Base-by-base conservation (phyloP, 2,113 vertebrate genomes). In the Hiodon alosoides region DNA sequence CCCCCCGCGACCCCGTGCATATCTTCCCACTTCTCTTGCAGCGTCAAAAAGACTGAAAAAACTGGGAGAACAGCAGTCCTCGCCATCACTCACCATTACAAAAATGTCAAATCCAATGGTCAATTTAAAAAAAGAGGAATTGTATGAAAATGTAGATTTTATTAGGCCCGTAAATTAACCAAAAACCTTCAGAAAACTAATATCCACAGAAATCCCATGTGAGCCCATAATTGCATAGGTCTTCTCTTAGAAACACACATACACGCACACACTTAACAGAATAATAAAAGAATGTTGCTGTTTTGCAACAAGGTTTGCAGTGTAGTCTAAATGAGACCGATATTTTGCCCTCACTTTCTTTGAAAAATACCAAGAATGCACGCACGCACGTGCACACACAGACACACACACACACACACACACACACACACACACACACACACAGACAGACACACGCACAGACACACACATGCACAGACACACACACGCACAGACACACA, bases 171-270 rank as follows among this genome's bases (percentile, higher is more conserved):
- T 31, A 31, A 31, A 31, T 31, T 31, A 31, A 31, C 31, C 31
- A 31, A 31, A 31, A 31, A 31, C 31, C 31, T 31, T 31, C 31
- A 31, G 31, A 31, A 31, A 31, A 31, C 69, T 4, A 4, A 47
- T 75, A 70, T 79, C 69, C 11, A 13, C 86, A 88, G 87, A 84
- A 87, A 87, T 88, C 87, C 87, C 71, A 78, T 77, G 81, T 81
- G 75, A 87, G 85, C 84, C 79, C 79, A 84, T 88, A 74, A 86
- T 87, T 85, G 86, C 87, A 84, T 81, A 87, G 87, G 86, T 82
- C 84, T 85, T 86, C 87, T 86, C 58, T 59, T 59, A 14, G 58
- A 14, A 59, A 14, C 9, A 57, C 55, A 57, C 55, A 11, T 11
- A 8, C 55, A 57, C 6, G 55, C 55, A 57, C 6, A 57, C 65